Percentiles rank a stretch among this genome's conserved stretches.
Conservation (phyloP, 2,113 vertebrate species). For the Ophthalmolycus amberensis region DNA sequence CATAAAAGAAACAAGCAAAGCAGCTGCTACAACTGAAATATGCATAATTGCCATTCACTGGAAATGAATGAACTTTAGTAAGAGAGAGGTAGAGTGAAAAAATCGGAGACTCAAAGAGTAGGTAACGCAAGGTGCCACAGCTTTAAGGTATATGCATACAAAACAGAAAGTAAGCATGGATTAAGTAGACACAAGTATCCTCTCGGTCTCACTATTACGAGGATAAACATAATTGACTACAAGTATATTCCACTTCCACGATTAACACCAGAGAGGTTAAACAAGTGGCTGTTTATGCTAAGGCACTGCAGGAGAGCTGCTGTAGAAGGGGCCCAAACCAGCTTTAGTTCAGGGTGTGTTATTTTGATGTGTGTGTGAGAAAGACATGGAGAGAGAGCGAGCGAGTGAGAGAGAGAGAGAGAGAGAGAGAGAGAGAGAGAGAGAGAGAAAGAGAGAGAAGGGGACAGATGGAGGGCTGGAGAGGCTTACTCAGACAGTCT, state of each 20-base stretch:
- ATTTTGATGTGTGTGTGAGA: conserved; percentile 29
- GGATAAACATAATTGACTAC: conserved; percentile 63
- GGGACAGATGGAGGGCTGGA: conserved; percentile 31
- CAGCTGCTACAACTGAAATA: background rate
- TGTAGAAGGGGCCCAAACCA: conserved; percentile 8
- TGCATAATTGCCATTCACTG: background rate
- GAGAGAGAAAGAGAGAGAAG: conserved; percentile 15
- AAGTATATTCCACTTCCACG: conserved; percentile 57
- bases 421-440: background rate
- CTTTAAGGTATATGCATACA: conserved; percentile 16
- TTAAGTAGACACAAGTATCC: conserved; percentile 47
- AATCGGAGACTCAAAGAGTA: background rate
- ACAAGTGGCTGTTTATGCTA: conserved; percentile 62
- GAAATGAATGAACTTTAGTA: background rate
- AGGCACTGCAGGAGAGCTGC: conserved; percentile 25
- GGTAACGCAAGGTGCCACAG: background rate
- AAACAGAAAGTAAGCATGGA: conserved; percentile 28
- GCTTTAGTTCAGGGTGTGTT: conserved; percentile 35
- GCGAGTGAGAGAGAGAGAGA: too few species aligned
- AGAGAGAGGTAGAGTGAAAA: background rate
- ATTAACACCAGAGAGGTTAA: conserved; percentile 54
- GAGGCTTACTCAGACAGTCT: conserved; percentile 57
- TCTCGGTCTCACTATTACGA: conserved; percentile 60
- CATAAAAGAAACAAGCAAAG: background rate
- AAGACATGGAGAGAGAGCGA: conserved; percentile 10